Conservation (phyloP, 37 sponge, comb jelly and placozoan genomes). For the Mnemiopsis leidyi region DNA sequence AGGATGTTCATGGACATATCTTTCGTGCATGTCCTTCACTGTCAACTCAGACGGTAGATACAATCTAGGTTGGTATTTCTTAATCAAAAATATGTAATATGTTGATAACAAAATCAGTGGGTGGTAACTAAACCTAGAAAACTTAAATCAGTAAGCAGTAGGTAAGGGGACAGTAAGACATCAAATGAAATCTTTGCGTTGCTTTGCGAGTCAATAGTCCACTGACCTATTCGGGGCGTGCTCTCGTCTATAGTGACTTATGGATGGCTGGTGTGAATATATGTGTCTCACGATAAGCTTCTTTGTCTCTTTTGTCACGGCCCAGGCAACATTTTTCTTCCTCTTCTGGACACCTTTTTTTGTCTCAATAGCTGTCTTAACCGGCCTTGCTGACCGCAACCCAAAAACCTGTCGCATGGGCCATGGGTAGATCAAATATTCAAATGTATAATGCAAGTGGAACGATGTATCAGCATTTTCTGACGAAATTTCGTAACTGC, state of each 20-base stretch:
- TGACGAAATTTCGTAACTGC: no score
- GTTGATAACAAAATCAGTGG: no score
- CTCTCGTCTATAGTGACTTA: neutral
- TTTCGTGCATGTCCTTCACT: neutral
- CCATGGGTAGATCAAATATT: no score
- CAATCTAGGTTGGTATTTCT: neutral
- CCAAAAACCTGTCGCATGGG: neutral
- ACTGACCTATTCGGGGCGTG: neutral
- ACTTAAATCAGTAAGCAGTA: no score
- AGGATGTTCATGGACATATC: neutral
- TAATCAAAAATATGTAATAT: neutral
- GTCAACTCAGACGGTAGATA: neutral
- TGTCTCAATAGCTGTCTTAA: constrained; percentile 10
- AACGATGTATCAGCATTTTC: no score
- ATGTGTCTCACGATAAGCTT: constrained; percentile 8
- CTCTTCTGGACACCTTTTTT: neutral
- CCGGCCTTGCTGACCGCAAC: neutral
- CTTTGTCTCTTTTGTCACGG: neutral
- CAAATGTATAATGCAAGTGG: no score
- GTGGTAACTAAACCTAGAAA: no score
- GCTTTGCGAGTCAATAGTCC: no score
- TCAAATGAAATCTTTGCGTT: no score
- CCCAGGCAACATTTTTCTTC: neutral
- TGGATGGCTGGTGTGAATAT: neutral
- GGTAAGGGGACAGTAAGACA: no score